Evolutionary conservation across 2,797 vertebrate genomes (phyloP).

Genomic region (Steatocranus sp.): DNA sequence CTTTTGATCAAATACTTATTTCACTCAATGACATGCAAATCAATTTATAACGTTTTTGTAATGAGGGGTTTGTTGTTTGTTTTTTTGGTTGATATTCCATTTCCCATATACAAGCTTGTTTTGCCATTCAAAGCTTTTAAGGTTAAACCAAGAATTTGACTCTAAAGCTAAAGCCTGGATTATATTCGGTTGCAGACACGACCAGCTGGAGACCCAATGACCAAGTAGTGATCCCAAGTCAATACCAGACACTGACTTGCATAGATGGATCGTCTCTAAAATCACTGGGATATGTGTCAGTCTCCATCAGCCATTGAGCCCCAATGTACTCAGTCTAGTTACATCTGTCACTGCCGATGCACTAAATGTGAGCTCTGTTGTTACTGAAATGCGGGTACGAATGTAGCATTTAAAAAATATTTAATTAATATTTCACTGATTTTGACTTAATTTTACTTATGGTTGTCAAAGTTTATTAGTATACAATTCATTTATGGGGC

Average conservation of each 20-base stretch:
- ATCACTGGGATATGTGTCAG: neutral
- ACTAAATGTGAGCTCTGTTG: neutral
- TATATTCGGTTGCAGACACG: rapidly evolving
- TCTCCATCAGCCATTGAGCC: neutral
- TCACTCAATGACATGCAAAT: neutral
- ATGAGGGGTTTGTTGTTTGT: neutral
- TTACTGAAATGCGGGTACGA: neutral
- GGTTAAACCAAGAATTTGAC: neutral
- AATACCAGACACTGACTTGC: neutral
- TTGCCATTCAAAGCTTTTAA: neutral
- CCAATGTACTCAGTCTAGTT: neutral
- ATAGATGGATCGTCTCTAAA: neutral
- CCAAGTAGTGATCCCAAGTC: neutral
- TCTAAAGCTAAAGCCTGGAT: rapidly evolving
- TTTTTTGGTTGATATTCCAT: neutral
- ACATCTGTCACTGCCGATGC: neutral
- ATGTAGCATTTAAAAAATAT: neutral
- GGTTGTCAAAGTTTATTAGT: neutral
- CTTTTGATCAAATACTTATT: neutral
- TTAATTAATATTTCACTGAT: neutral
- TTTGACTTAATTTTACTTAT: neutral
- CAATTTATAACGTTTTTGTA: neutral
- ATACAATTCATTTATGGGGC: neutral
- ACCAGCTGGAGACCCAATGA: neutral
- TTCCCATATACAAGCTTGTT: neutral